These are phyloP conservation scores for Benitochromis conjunctus DNA, from an alignment of 2,113 vertebrate genomes.

Conservation along the genomic window DNA sequence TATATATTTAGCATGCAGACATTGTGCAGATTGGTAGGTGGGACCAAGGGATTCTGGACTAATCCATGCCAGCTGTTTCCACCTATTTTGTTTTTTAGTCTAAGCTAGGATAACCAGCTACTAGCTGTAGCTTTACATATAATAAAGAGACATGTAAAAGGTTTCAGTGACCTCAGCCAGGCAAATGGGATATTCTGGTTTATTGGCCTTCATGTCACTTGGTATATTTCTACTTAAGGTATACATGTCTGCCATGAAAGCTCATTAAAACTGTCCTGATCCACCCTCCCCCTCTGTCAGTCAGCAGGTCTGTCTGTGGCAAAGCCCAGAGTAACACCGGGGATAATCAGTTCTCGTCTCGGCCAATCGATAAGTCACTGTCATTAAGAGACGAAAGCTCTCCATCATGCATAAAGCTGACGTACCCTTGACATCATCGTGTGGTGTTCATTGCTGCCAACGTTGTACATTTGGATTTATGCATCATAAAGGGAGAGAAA, in stretches of 20 bases:
- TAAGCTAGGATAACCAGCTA: not conserved
- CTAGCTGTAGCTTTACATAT: not conserved
- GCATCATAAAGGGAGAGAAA: slow-evolving; percentile 20
- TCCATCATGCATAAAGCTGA: not conserved
- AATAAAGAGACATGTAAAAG: not conserved
- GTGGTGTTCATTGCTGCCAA: slow-evolving; percentile 6
- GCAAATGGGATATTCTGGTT: not conserved
- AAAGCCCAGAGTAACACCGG: not conserved
- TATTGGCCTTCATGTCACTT: not conserved
- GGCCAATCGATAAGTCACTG: slow-evolving; percentile 10
- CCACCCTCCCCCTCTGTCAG: not conserved
- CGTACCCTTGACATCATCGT: not conserved
- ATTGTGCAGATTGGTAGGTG: not conserved
- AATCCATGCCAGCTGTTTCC: not conserved
- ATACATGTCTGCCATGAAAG: not conserved
- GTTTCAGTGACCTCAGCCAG: not conserved
- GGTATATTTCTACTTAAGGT: not conserved
- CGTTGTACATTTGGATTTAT: not conserved
- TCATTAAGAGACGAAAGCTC: not conserved
- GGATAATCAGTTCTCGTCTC: not conserved
- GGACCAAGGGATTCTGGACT: not conserved
- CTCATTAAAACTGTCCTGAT: not conserved
- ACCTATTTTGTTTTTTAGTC: not conserved
- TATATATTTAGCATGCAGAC: not conserved
- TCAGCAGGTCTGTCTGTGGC: not conserved